Percentiles rank a stretch among this genome's conserved stretches.
These are phyloP conservation scores for Neodon shergylaensis DNA, from an alignment of 2,113 vertebrate genomes.

Conservation along the genomic window DNA sequence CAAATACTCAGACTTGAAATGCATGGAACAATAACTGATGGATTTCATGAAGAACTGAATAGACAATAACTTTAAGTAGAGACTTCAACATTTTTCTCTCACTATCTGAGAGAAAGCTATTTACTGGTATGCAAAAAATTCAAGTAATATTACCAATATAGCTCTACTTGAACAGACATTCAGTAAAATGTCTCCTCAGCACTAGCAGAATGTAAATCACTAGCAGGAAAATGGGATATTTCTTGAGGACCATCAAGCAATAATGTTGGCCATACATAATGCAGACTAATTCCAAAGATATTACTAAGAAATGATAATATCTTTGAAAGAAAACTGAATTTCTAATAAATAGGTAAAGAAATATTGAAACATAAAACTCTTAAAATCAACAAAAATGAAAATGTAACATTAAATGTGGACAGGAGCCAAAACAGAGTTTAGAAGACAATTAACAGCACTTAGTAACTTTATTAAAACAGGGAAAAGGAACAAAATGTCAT, in stretches of 20 bases:
- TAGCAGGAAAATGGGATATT: neutral
- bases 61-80: neutral
- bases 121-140: neutral
- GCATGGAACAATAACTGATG: neutral
- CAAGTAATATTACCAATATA: neutral
- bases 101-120: neutral
- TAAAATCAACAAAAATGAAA: slow-evolving; percentile 2
- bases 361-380: neutral
- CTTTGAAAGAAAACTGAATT: neutral
- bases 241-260: neutral
- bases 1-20: neutral
- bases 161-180: neutral
- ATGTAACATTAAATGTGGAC: neutral
- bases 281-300: neutral
- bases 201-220: neutral
- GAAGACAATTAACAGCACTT: neutral
- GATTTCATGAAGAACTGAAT: neutral
- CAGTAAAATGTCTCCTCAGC: neutral
- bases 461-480: neutral
- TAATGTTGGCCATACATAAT: neutral
- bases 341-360: neutral
- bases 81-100: neutral
- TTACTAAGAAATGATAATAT: neutral
- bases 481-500: neutral
- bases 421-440: neutral